phyloP scores from a whole-genome alignment of 92 coral and sea anemone genomes.

The Bergia puertoricense region DNA sequence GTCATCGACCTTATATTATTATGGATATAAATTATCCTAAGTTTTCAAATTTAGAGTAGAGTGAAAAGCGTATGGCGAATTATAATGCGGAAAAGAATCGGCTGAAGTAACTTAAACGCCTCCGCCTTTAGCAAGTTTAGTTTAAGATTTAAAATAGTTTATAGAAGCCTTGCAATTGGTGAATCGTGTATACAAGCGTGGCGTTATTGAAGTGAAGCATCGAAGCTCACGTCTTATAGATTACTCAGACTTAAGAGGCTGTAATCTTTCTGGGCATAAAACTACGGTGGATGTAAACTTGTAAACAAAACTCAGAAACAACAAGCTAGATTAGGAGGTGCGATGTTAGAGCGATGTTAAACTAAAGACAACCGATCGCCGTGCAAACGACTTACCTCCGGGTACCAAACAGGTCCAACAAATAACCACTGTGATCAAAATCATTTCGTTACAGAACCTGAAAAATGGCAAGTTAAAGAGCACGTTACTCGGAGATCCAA shows the following conservation, averaged over 20 bases:
- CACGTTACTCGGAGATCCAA: not conserved
- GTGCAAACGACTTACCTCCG: conserved; percentile 59
- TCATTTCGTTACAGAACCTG: conserved; percentile 62
- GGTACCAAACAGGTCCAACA: conserved; percentile 51
- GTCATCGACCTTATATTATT: not conserved
- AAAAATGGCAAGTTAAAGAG: not conserved
- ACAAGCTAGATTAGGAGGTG: not conserved
- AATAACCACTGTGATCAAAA: conserved; percentile 64
- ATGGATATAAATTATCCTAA: not conserved
- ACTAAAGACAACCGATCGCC: not conserved
- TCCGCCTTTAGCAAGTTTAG: not conserved
- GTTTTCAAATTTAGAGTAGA: not conserved
- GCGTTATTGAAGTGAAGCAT: not conserved
- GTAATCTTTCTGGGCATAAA: not conserved
- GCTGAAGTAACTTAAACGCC: not conserved
- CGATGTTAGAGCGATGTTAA: not conserved
- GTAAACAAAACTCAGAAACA: not conserved
- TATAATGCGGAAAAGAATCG: not conserved
- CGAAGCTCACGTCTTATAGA: not conserved
- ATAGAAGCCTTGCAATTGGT: not conserved
- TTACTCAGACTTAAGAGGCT: not conserved
- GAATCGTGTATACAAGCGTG: not conserved
- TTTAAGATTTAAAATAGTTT: not conserved
- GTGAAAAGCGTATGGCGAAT: not conserved
- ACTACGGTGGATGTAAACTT: not conserved